A percentile compares a stretch with the other conserved stretches of the same genome.
These are phyloP conservation scores for Herpetotheres cachinnans DNA, from an alignment of 2,113 vertebrate species.

Conservation along the genomic window DNA sequence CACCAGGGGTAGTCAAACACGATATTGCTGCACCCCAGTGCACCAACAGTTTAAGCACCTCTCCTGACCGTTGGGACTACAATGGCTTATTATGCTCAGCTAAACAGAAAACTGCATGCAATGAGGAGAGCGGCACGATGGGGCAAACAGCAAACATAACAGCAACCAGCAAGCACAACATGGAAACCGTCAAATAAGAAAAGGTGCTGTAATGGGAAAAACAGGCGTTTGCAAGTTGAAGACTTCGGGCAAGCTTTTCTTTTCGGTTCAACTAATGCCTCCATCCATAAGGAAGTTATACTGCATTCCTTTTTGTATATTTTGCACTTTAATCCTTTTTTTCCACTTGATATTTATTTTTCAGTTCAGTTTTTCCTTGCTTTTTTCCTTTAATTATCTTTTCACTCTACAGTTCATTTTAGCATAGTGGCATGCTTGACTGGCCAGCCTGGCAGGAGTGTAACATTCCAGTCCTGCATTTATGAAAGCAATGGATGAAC, in stretches of 20 bases:
- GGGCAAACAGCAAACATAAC: not conserved
- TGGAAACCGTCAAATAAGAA: not conserved
- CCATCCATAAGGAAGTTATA: not conserved
- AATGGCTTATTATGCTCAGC: not conserved
- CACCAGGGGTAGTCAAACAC: not conserved
- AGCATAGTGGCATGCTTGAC: not conserved
- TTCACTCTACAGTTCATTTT: slow-evolving; percentile 7
- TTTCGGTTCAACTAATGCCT: not conserved
- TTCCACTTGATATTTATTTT: not conserved
- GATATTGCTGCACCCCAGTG: not conserved
- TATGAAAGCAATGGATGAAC: not conserved
- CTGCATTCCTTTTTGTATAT: not conserved
- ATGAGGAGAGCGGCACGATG: not conserved
- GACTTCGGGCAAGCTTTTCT: not conserved
- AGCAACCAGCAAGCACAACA: not conserved
- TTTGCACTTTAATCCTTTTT: not conserved
- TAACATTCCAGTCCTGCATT: slow-evolving; percentile 4
- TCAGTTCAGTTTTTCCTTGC: not conserved
- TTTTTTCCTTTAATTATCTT: slow-evolving; percentile 3
- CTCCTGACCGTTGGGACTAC: not conserved
- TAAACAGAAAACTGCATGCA: not conserved
- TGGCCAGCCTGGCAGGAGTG: not conserved
- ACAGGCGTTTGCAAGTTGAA: not conserved
- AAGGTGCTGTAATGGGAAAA: not conserved
- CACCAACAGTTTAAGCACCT: not conserved